Base-by-base conservation (phyloP, 2,797 vertebrate genomes). In the Pangasius djambal region DNA sequence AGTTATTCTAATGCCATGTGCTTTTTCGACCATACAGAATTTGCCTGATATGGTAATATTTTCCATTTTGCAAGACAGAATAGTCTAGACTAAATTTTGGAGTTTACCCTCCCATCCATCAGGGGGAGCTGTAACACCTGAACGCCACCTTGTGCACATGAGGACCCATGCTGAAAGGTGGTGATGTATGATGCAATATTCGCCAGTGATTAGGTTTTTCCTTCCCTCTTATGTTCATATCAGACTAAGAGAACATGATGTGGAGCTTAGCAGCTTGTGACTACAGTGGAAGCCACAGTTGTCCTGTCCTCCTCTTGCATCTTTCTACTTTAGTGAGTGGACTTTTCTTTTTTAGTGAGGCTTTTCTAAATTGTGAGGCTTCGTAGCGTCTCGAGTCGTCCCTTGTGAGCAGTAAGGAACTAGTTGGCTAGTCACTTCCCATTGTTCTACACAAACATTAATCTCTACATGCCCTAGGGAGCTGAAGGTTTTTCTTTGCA, bases 361-460 rank as follows among this genome's bases (percentile, higher is more conserved):
- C 52, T 40, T 59, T 31, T 85, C 20, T 55, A 70, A 85, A 55
- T 22, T 50, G 16, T 44, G 6, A 37, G n/a, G 65, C 12, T 34
- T 69, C 10, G 2, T 63, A 44, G 59, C 15, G 1, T 65, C 59
- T 48, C n/a, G 9, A 59, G 67, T 57, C 57, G 57, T 67, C 92
- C 89, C 91, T 86, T 93, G 90, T 94, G 93, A 95, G 93, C 93
- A 95, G 91, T 84, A 92, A 93, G 91, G 92, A 93, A 93, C 31
- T 86, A 69, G 57, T 86, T 72, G 50, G 50, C 52, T 86, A 55
- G 52, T 86, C 85, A 74, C 85, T 74, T 86, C 7, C 69, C 22
- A 86, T 55, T 86, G 85, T 74, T 86, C 69, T 57, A 72, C 44
- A 74, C 69, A 74, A 25, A 74, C 67, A 74, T 40, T 74, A 86